Conservation (phyloP, 2,113 vertebrate genomes). For the Oxyura jamaicensis region DNA sequence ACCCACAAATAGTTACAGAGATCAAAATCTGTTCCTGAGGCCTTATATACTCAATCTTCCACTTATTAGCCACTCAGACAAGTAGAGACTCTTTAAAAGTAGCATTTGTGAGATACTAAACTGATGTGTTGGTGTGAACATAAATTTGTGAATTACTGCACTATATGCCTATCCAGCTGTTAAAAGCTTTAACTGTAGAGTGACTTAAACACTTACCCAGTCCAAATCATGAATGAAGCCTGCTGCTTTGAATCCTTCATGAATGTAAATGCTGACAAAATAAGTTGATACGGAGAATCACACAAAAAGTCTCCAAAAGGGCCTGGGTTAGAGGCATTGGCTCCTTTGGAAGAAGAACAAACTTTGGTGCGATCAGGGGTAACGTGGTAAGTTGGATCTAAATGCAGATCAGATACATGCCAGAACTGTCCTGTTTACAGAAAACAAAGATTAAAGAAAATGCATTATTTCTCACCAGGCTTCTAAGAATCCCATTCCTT, state of each 20-base stretch:
- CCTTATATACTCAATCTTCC: neutral
- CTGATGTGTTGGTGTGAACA: neutral
- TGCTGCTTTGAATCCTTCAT: slow-evolving; percentile 82
- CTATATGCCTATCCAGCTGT: neutral
- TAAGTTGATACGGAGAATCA: slow-evolving; percentile 93
- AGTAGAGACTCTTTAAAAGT: neutral
- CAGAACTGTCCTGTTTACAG: slow-evolving; percentile 88
- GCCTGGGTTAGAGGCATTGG: slow-evolving; percentile 84
- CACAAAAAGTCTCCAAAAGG: slow-evolving; percentile 91
- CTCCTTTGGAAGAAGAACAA: slow-evolving; percentile 92
- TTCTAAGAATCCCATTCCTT: neutral
- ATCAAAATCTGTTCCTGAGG: neutral
- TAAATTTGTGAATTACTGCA: neutral
- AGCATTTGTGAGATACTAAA: neutral
- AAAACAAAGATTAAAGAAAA: slow-evolving; percentile 54
- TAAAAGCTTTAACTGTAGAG: neutral
- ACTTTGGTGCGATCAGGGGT: slow-evolving; percentile 88
- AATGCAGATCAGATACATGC: slow-evolving; percentile 95
- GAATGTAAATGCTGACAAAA: slow-evolving; percentile 89
- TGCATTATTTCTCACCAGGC: neutral
- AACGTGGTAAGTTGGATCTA: slow-evolving; percentile 92
- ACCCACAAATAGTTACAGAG: neutral
- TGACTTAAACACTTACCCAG: slow-evolving; percentile 83
- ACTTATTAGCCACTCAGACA: neutral
- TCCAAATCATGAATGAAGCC: slow-evolving; percentile 95